Base-by-base conservation (phyloP, 2,888 invertebrate species). In the Ornithoptera priamus region DNA sequence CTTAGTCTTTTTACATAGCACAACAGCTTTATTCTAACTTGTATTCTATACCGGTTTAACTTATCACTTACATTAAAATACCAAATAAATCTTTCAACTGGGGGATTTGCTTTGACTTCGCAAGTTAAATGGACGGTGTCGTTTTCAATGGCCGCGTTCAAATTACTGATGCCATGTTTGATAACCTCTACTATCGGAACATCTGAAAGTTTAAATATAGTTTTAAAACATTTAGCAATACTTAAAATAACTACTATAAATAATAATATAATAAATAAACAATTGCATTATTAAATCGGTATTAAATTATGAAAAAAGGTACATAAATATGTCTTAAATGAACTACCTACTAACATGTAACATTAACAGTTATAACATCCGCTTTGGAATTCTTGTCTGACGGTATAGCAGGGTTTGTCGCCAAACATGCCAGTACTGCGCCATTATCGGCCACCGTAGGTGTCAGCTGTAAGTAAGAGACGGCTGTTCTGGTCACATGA, bases 391-490 rank as follows among this genome's bases (percentile, higher is more conserved):
- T 90, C 62, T 88, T 80, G 61, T 82, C 88, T 39, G 91, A 87
- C 39, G 89, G 89, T 89, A 93, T 88, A 7, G 84, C 86, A 7
- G 87, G 82, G 79, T 92, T 93, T 59, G 90, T 91, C 24, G 93
- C 92, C 59, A 92, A 84, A 74, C 93, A 93, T 20, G 92, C 90
- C 30, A 93, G 82, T 2, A 92, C 91, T 10, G 87, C 89, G 1
- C 88, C 88, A 74, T 92, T 84, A 78, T 93, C 89, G 20, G 75
- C 78, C 42, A 88, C 85, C 4, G 85, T 78, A 8, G 92, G 90
- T 10, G 80, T 86, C 71, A 92, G 78, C 78, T 90, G 84, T 72
- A 92, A 73, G 72, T 85, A 87, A 0, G 92, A 92, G 57, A 87
- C 82, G 1, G 90, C 88, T 5, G 82, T 87, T 8, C 84, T 81